These are phyloP conservation scores for Rissa tridactyla DNA, from an alignment of 2,113 vertebrate genomes.

Conservation along the genomic window DNA sequence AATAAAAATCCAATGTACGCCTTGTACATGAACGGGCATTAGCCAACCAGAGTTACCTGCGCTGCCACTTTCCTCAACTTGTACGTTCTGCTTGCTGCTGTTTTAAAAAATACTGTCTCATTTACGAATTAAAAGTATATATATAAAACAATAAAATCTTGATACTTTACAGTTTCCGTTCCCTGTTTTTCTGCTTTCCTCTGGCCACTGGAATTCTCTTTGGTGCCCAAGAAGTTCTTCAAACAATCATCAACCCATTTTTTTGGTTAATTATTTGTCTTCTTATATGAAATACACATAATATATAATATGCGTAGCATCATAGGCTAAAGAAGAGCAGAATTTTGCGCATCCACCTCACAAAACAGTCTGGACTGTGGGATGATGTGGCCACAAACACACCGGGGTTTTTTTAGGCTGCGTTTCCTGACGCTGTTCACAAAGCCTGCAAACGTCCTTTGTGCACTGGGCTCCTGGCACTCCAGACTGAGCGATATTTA, in stretches of 20 bases:
- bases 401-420: accelerated
- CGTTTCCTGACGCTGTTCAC: background rate
- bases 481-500: background rate
- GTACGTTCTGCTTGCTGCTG: constrained; percentile 76
- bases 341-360: background rate
- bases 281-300: background rate
- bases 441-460: background rate
- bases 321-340: background rate
- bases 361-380: background rate
- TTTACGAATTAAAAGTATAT: constrained; percentile 61
- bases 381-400: background rate
- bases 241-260: background rate
- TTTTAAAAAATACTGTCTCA: constrained; percentile 66
- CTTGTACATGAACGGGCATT: constrained; percentile 85
- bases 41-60: constrained; percentile 79
- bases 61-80: constrained; percentile 75
- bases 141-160: constrained; percentile 76
- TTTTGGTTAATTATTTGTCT: background rate
- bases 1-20: constrained; percentile 57
- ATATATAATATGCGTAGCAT: no score
- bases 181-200: background rate
- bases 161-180: constrained; percentile 60
- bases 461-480: background rate
- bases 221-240: background rate
- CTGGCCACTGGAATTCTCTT: background rate